A percentile compares a stretch with the other conserved stretches of the same genome.
These are phyloP conservation scores for Pristiophorus japonicus DNA, from an alignment of 2,113 vertebrate genomes.

Conservation along the genomic window DNA sequence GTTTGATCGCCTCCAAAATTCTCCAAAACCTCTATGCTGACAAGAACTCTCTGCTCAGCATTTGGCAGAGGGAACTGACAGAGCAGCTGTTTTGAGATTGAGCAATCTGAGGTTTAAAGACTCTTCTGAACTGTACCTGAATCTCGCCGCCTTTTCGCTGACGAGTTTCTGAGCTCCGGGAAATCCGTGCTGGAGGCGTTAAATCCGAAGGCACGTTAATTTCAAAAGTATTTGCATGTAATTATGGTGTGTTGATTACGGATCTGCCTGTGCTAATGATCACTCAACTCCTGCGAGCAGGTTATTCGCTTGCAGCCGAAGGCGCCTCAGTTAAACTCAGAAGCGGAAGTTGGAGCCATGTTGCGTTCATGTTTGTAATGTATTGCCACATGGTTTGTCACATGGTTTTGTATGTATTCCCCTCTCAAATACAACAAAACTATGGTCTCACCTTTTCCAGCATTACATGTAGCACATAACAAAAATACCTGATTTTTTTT, in stretches of 20 bases:
- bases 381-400: too few relatives aligned
- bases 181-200: neutral
- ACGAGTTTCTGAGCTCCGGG: neutral
- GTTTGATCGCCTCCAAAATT: neutral
- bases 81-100: neutral
- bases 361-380: too few relatives aligned
- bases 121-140: neutral
- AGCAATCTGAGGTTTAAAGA: neutral
- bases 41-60: neutral
- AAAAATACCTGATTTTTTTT: too few relatives aligned
- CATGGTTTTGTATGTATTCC: too few relatives aligned
- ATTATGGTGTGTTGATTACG: neutral
- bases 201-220: neutral
- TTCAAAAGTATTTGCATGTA: neutral
- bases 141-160: neutral
- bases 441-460: too few relatives aligned
- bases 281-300: neutral
- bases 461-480: too few relatives aligned
- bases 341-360: neutral
- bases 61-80: neutral
- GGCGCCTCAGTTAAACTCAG: neutral
- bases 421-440: too few relatives aligned
- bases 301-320: neutral
- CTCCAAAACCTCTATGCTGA: neutral
- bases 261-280: neutral